phyloP scores from a whole-genome alignment of 2,797 vertebrate species.

The Bufotes viridis region DNA sequence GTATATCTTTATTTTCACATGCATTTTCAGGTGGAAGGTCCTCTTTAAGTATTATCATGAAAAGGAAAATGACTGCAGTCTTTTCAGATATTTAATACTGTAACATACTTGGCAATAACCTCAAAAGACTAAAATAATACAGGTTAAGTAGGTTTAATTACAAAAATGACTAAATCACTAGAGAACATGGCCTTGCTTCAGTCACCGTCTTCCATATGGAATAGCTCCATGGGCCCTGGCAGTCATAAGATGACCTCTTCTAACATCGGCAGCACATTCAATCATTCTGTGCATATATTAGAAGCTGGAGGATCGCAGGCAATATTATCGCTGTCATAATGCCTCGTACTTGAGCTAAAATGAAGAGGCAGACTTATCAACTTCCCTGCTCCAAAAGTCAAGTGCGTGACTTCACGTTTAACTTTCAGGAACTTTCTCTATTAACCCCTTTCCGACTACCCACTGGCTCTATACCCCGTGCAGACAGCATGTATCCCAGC shows the following conservation, averaged over 20 bases:
- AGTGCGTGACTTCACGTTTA: conserved; percentile 5
- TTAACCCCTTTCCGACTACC: background rate
- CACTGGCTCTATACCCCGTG: no score
- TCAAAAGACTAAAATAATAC: background rate
- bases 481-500: no score
- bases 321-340: background rate
- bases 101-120: background rate
- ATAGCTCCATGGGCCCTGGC: background rate
- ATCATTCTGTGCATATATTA: conserved; percentile 14
- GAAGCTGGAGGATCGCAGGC: background rate
- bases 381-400: background rate
- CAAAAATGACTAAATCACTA: background rate
- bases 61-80: background rate
- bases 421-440: background rate
- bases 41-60: background rate
- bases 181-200: background rate
- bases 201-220: background rate
- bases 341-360: background rate
- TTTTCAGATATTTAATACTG: background rate
- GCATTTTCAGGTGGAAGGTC: no score
- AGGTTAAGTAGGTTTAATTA: conserved; percentile 14
- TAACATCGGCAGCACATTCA: conserved; percentile 15
- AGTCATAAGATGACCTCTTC: conserved; percentile 10
- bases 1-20: no score
- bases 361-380: background rate